Evolutionary conservation across 2,797 vertebrate species (phyloP).

Genomic region (Phataginus tetradactyla): DNA sequence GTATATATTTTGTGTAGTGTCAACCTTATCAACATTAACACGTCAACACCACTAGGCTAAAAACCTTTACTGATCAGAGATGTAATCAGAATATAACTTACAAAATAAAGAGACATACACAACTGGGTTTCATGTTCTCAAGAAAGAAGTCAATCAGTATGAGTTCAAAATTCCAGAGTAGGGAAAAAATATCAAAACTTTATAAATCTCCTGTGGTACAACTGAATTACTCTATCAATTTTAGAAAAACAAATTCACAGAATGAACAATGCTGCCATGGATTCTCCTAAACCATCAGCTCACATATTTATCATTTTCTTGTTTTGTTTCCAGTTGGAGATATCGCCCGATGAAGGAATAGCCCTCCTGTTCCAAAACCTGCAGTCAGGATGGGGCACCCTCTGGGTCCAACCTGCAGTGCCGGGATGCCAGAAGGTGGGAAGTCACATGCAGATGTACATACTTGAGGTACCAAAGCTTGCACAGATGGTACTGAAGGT

Average conservation of each 20-base stretch:
- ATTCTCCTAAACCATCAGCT: constrained; percentile 29
- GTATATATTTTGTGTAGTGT: constrained; percentile 78
- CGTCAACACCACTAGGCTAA: constrained; percentile 77
- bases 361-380: constrained; percentile 88
- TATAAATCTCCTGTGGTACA: constrained; percentile 82
- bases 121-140: constrained; percentile 75
- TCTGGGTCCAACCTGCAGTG: constrained; percentile 89
- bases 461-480: constrained; percentile 93
- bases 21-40: constrained; percentile 83
- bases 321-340: constrained; percentile 93
- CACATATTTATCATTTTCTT: constrained; percentile 91
- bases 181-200: constrained; percentile 82
- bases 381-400: constrained; percentile 84
- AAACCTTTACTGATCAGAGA: constrained; percentile 82
- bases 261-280: constrained; percentile 82
- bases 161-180: constrained; percentile 68
- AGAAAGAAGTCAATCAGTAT: constrained; percentile 78
- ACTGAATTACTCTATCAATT: constrained; percentile 75
- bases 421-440: constrained; percentile 93
- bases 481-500: constrained; percentile 94
- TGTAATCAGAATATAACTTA: constrained; percentile 80
- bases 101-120: constrained; percentile 80
- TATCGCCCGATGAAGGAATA: constrained; percentile 94
- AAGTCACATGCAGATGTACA: constrained; percentile 93
- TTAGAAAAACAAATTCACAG: constrained; percentile 86